A percentile compares a stretch with the other conserved stretches of the same genome.
Conservation (phyloP, 2,113 vertebrate species). For the Corythornis madagascariensis region DNA sequence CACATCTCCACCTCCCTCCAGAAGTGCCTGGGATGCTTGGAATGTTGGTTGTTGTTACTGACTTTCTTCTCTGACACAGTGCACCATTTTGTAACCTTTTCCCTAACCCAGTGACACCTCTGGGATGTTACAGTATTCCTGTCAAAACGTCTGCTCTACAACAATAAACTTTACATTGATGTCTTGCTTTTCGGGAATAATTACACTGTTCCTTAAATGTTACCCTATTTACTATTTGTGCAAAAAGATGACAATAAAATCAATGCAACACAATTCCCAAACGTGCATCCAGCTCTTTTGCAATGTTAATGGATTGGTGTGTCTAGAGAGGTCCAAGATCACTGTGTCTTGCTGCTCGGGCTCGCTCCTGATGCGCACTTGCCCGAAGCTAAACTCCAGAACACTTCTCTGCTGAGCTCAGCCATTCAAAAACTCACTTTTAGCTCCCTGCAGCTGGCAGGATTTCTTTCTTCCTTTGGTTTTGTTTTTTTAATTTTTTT, state of each 20-base stretch:
- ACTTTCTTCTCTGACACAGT: slow-evolving; percentile 27
- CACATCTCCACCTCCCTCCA: slow-evolving; percentile 35
- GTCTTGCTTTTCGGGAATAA: slow-evolving; percentile 84
- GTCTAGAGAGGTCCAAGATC: slow-evolving; percentile 43
- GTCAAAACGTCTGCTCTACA: slow-evolving; percentile 69
- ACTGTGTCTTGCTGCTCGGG: background rate
- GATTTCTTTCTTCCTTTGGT: background rate
- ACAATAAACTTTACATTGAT: slow-evolving; percentile 81
- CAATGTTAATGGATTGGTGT: slow-evolving; percentile 70
- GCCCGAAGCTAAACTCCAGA: slow-evolving; percentile 33
- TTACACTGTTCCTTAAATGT: slow-evolving; percentile 78
- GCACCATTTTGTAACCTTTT: slow-evolving; percentile 71
- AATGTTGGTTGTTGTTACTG: slow-evolving; percentile 43
- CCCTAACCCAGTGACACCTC: slow-evolving; percentile 62
- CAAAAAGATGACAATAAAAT: slow-evolving; percentile 83
- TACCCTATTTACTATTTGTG: slow-evolving; percentile 79
- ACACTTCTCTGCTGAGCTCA: slow-evolving; percentile 22
- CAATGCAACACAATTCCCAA: slow-evolving; percentile 73
- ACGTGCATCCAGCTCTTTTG: slow-evolving; percentile 73
- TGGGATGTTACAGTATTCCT: slow-evolving; percentile 66
- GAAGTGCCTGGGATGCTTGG: slow-evolving; percentile 45
- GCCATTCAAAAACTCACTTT: slow-evolving; percentile 42
- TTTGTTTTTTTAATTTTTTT: background rate
- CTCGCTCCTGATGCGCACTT: background rate
- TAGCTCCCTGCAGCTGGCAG: slow-evolving; percentile 2